Base-by-base conservation (phyloP, 2,888 invertebrate genomes). In the Eurytoma californica region DNA sequence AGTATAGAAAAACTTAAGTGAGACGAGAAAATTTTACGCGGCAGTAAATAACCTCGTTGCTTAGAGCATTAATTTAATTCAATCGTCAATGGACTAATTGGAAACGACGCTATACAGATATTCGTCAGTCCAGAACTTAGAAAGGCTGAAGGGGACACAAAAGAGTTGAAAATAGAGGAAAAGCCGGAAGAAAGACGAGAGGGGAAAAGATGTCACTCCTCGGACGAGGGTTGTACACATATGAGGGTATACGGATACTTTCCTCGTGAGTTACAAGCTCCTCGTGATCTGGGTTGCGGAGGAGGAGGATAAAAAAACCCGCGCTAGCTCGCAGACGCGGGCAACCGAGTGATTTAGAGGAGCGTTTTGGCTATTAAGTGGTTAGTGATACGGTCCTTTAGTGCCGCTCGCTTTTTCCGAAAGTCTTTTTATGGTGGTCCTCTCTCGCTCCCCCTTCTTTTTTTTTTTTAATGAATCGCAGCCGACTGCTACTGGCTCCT, bases 311-410 rank as follows among this genome's bases (percentile, higher is more conserved):
- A 75, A 75, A 67, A 58, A 76, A 12, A 55, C 30, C 39, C 39
- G 39, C 39, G 7, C 39, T 39, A 0, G 39, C 9, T 39, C 5
- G 39, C 28, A 63, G 28, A 24, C 47, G 13, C 39, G 39, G 39
- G 39, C 39, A 0, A 39, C 39, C 39, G 76, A 76, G 69, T 76
- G 76, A 76, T 76, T 76, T 76, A 76, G 69, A 28, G 55, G 24
- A 24, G 24, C 60, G 60, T 60, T 68, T 57, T 47, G 63, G 61
- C 18, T 55, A 28, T 58, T 69, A 76, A 69, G 63, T 47, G 76
- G 53, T 55, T 63, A 68, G 69, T 63, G 60, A 61, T 76, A 69
- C 63, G 49, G 30, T 68, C 53, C 60, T 68, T 75, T 55, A 30
- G 18, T 65, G 20, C 39, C 18, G 30, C 20, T 24, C 3, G 20